These are phyloP conservation scores for Ochotona princeps DNA, from an alignment of 2,113 vertebrate species.

Conservation along the genomic window DNA sequence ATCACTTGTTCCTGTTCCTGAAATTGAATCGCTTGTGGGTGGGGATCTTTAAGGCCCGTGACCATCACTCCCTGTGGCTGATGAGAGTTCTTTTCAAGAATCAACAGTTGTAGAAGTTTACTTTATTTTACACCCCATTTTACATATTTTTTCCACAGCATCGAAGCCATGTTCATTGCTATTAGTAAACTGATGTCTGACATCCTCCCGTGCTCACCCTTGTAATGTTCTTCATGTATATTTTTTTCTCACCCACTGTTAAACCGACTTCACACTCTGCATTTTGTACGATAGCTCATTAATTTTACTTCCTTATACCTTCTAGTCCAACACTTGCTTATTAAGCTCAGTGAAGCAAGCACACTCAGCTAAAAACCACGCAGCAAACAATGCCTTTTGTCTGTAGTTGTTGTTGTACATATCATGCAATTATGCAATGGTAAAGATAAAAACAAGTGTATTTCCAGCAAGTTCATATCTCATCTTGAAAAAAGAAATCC, in stretches of 20 bases:
- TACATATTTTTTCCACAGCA: slow-evolving; percentile 27
- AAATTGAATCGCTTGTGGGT: background rate
- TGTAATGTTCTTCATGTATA: background rate
- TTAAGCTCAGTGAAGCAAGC: background rate
- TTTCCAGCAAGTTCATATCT: slow-evolving; percentile 38
- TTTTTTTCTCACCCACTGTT: slow-evolving; percentile 65
- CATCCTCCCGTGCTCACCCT: background rate
- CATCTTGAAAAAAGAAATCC: background rate
- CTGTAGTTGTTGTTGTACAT: background rate
- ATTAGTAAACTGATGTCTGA: slow-evolving; percentile 35
- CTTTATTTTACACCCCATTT: slow-evolving; percentile 59
- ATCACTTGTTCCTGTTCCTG: background rate
- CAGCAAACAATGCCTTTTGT: slow-evolving; percentile 19
- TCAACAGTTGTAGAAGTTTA: slow-evolving; percentile 33
- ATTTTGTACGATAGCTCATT: slow-evolving; percentile 38
- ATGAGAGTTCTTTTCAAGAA: slow-evolving; percentile 34
- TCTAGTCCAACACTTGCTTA: background rate
- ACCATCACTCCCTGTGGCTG: background rate
- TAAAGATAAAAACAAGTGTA: background rate
- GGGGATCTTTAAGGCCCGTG: background rate
- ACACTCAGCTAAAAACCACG: background rate
- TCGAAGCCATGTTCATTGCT: slow-evolving; percentile 59
- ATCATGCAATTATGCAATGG: background rate
- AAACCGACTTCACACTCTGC: slow-evolving; percentile 61
- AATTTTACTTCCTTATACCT: slow-evolving; percentile 59